phyloP scores from a whole-genome alignment of 1,140 invertebrate species.

The Ruditapes philippinarum region DNA sequence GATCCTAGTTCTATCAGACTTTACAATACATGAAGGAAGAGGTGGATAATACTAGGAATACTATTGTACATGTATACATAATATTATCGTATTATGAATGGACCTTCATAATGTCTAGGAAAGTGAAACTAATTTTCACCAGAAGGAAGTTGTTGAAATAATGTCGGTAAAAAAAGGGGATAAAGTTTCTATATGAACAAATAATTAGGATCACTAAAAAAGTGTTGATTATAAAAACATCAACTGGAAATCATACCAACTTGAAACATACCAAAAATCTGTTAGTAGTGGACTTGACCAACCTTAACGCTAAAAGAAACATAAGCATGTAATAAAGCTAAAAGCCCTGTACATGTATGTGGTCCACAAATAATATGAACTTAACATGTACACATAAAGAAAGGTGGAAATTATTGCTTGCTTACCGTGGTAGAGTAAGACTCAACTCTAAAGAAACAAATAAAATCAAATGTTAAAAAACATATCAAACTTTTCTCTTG shows the following conservation, averaged over 20 bases:
- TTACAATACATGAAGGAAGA: too few relatives aligned
- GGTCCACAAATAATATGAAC: too few relatives aligned
- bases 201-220: too few relatives aligned
- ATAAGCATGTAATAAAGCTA: background rate
- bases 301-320: conserved; percentile 55
- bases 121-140: background rate
- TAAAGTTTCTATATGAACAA: too few relatives aligned
- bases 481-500: too few relatives aligned
- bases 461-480: background rate
- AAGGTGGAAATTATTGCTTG: background rate
- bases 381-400: too few relatives aligned
- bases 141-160: too few relatives aligned
- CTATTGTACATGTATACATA: too few relatives aligned
- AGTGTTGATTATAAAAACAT: background rate
- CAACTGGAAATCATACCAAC: background rate
- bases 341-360: background rate
- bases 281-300: conserved; percentile 63
- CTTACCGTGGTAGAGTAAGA: conserved; percentile 14
- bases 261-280: conserved; percentile 45
- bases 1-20: too few relatives aligned
- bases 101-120: background rate
- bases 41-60: too few relatives aligned
- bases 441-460: conserved; percentile 4
- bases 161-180: too few relatives aligned
- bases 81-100: too few relatives aligned